A percentile compares a stretch with the other conserved stretches of the same genome.
These are phyloP conservation scores for Pachypanchax playfairii DNA, from an alignment of 2,113 vertebrate species.

Conservation along the genomic window DNA sequence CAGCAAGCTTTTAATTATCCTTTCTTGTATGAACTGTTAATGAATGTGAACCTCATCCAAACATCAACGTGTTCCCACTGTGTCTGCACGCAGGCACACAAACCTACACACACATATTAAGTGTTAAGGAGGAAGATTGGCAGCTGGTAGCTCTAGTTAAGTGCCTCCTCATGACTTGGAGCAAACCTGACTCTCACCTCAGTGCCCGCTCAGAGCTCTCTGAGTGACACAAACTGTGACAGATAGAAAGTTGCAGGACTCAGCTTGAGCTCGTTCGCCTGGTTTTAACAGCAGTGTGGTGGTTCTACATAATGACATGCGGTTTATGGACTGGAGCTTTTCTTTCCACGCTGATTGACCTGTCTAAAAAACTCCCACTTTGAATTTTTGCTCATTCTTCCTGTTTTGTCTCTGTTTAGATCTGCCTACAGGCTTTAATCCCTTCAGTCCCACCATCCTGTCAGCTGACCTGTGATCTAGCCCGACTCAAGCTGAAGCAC, in stretches of 20 bases:
- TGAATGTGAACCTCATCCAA: constrained; percentile 71
- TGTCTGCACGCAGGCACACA: constrained; percentile 37
- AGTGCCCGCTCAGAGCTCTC: constrained; percentile 16
- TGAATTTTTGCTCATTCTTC: constrained; percentile 30
- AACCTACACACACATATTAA: constrained; percentile 1
- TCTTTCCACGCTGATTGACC: constrained; percentile 16
- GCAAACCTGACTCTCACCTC: constrained; percentile 16
- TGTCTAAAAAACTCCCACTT: constrained; percentile 22
- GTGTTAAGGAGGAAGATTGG: constrained; percentile 31
- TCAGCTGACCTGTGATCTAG: constrained; percentile 39
- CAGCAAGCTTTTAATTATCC: constrained; percentile 78
- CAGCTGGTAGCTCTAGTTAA: constrained; percentile 7
- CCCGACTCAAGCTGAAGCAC: constrained; percentile 36
- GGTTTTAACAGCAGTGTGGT: constrained; percentile 21
- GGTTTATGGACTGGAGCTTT: constrained; percentile 16
- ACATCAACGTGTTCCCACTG: constrained; percentile 43
- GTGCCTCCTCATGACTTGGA: constrained; percentile 18
- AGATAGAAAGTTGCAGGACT: constrained; percentile 28
- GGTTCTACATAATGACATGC: constrained; percentile 1
- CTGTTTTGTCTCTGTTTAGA: constrained; percentile 30
- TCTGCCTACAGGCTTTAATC: constrained; percentile 34
- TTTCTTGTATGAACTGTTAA: constrained; percentile 73
- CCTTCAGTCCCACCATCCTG: constrained; percentile 39
- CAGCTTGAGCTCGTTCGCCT: constrained; percentile 26
- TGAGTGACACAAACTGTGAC: constrained; percentile 30